A percentile compares a stretch with the other conserved stretches of the same genome.
Conservation (phyloP, 2,797 vertebrate species). For the Oryzias sinensis region DNA sequence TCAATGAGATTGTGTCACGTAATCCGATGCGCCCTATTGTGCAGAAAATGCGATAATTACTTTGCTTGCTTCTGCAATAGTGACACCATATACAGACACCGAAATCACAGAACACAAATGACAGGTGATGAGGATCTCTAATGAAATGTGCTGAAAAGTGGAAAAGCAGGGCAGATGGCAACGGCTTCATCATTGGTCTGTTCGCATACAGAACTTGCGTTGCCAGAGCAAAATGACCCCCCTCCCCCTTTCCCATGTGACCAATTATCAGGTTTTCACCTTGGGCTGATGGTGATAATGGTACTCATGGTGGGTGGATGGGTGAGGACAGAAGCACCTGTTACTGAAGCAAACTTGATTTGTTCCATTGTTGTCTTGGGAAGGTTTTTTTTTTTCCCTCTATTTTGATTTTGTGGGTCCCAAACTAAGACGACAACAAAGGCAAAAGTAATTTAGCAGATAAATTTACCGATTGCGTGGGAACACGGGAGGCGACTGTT, state of each 20-base stretch:
- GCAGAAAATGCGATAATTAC: constrained; percentile 47
- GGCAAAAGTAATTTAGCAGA: constrained; percentile 11
- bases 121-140: constrained; percentile 49
- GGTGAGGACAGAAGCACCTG: constrained; percentile 38
- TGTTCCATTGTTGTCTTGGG: constrained; percentile 10
- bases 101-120: constrained; percentile 55
- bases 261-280: constrained; percentile 83
- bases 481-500: constrained; percentile 29
- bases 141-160: constrained; percentile 55
- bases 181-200: constrained; percentile 63
- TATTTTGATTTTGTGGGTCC: constrained; percentile 1
- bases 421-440: constrained; percentile 9
- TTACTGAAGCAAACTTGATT: constrained; percentile 44
- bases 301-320: constrained; percentile 29
- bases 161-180: constrained; percentile 75
- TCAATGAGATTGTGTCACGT: too few species aligned
- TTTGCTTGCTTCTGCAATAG: constrained; percentile 14
- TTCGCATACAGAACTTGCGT: constrained; percentile 64
- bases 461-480: constrained; percentile 14
- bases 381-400: not conserved
- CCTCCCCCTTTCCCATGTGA: constrained; percentile 75
- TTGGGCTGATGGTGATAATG: constrained; percentile 56
- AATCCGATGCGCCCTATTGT: too few species aligned
- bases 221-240: constrained; percentile 70
- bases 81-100: constrained; percentile 29